Conservation (phyloP, 2,113 vertebrate species). For the Centropristis striata region DNA sequence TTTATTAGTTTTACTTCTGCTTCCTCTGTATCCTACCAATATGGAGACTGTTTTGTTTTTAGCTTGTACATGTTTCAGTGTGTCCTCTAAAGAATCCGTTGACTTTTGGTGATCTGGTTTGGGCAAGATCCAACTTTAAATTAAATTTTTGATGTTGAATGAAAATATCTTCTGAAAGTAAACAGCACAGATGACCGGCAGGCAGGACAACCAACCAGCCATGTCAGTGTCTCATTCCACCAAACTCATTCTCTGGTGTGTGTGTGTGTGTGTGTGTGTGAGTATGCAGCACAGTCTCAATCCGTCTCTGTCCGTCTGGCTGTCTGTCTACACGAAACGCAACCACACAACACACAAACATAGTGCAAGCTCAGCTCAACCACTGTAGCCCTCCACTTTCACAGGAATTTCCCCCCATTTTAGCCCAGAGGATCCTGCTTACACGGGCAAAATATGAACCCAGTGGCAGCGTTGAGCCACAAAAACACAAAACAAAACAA, state of each 20-base stretch:
- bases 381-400: constrained; percentile 66
- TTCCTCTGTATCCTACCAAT: neutral
- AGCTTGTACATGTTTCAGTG: neutral
- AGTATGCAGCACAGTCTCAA: constrained; percentile 25
- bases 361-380: constrained; percentile 79
- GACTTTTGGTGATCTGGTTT: neutral
- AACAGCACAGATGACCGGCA: neutral
- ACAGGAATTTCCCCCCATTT: constrained; percentile 70
- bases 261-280: constrained; percentile 5
- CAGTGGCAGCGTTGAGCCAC: constrained; percentile 41
- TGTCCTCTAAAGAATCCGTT: neutral
- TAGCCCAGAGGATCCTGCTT: constrained; percentile 65
- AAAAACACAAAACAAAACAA: constrained; percentile 65
- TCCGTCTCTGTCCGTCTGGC: constrained; percentile 45
- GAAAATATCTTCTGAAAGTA: neutral
- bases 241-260: constrained; percentile 8
- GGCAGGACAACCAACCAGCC: neutral
- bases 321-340: constrained; percentile 53
- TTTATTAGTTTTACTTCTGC: constrained; percentile 11
- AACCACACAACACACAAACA: constrained; percentile 78
- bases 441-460: constrained; percentile 70
- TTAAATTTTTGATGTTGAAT: neutral
- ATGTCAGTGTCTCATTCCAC: neutral
- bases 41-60: neutral
- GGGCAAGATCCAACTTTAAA: neutral